Evolutionary conservation across 2,797 vertebrate genomes (phyloP).

Genomic region (Sylvia borin): DNA sequence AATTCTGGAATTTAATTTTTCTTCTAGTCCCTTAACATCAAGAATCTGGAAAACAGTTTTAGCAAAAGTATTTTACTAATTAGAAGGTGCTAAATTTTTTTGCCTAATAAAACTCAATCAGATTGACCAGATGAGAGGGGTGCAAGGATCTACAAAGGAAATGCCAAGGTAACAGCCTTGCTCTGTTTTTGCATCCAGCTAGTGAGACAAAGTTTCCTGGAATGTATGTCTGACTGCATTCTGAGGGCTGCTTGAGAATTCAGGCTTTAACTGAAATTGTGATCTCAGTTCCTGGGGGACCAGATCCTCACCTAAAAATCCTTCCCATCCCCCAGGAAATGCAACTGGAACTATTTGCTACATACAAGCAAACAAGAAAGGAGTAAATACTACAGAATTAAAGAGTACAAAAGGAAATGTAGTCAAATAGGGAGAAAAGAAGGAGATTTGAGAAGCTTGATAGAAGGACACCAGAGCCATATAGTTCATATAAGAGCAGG

Average conservation of each 20-base stretch:
- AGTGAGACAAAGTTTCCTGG: neutral
- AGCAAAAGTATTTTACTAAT: neutral
- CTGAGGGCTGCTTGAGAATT: neutral
- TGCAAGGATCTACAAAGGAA: neutral
- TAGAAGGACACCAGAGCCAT: neutral
- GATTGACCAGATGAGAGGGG: neutral
- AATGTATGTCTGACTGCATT: neutral
- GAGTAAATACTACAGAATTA: neutral
- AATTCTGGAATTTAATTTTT: neutral
- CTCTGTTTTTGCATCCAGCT: neutral
- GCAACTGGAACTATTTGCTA: neutral
- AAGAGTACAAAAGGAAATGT: neutral
- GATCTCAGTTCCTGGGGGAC: neutral
- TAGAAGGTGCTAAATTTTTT: neutral
- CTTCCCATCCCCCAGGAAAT: neutral
- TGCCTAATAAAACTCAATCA: neutral
- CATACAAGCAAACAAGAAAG: neutral
- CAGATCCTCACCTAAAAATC: neutral
- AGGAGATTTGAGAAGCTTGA: neutral
- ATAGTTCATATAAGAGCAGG: neutral
- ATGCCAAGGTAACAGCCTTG: neutral
- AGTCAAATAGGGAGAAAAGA: neutral
- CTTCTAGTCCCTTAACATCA: neutral
- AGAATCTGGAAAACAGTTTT: neutral
- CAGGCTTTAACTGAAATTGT: neutral